These are phyloP conservation scores for Coregonus clupeaformis DNA, from an alignment of 2,113 vertebrate species.

Conservation along the genomic window DNA sequence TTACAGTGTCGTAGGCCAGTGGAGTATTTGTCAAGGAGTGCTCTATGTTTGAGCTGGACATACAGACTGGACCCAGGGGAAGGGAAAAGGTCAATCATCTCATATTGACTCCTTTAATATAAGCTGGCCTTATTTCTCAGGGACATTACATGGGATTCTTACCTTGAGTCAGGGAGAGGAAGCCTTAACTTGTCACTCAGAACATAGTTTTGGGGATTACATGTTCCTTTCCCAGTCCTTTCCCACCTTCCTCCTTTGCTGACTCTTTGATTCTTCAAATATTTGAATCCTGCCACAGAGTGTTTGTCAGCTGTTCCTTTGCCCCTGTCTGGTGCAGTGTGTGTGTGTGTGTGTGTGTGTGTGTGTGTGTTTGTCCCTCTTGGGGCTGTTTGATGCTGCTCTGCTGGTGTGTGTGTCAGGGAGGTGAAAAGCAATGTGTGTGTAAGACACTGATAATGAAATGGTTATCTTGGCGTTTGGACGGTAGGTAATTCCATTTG, in stretches of 20 bases:
- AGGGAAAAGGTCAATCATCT: background rate
- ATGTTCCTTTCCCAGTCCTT: background rate
- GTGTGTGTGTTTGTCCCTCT: conserved; percentile 11
- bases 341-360: background rate
- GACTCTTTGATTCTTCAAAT: background rate
- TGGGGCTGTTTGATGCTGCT: background rate
- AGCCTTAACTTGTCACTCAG: background rate
- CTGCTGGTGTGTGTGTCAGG: conserved; percentile 18
- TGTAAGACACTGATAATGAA: conserved; percentile 50
- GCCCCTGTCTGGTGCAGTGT: background rate
- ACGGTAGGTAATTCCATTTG: conserved; percentile 52
- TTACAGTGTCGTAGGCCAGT: background rate
- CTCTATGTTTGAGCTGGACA: background rate
- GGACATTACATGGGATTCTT: background rate
- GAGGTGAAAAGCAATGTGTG: conserved; percentile 23
- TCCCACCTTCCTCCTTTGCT: background rate
- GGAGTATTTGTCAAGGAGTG: background rate
- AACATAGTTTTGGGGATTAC: background rate
- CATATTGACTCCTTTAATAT: background rate
- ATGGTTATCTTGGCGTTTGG: conserved; percentile 51
- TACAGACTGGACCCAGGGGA: background rate
- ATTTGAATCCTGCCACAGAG: background rate
- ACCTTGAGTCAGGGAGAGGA: no score
- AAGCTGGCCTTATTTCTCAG: background rate
- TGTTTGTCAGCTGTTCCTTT: conserved; percentile 3